Base-by-base conservation (phyloP, 2,113 vertebrate species). In the Lepisosteus osseus region DNA sequence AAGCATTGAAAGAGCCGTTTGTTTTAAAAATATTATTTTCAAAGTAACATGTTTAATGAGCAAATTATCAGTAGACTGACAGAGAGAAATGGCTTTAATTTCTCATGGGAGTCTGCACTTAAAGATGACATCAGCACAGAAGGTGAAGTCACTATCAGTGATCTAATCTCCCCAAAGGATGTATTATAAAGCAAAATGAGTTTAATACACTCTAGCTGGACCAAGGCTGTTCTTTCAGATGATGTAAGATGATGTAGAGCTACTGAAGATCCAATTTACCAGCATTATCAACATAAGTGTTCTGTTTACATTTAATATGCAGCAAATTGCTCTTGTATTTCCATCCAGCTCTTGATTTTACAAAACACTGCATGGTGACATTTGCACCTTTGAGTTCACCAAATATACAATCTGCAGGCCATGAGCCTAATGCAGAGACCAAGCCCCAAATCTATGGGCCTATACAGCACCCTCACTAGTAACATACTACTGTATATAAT, bases 11-110 rank as follows among this genome's bases (percentile, higher is more conserved):
- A 78, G 72, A 74, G 72, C 51, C 74, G 80, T 77, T 51, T 51
- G 9, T 51, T 51, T 51, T 1, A 51, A 5, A 9, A 75, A 80
- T 56, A 71, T 80, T 87, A 82, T 80, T 73, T 74, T 82, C 70
- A 66, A 72, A 87, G 82, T 80, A 80, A 78, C 86, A 89, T 67
- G 80, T 87, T 88, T 88, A 91, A 90, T 85, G 79, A 89, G 80
- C 68, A 85, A 83, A 88, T 89, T 89, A 88, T 88, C 86, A 86
- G 86, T 84, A 89, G 84, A 85, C 85, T 83, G 86, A 87, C 78
- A 84, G 82, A 85, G 69, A 74, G 81, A 79, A 6, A 65, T 72
- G 77, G 77, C 77, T 74, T 76, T 72, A 73, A 71, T 87, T 79
- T 81, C 86, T 86, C 77, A 67, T 29, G 29, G 70, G 84, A 83